Evolutionary conservation across 1,140 invertebrate species (phyloP).

Genomic region (Drosophila ambigua): DNA sequence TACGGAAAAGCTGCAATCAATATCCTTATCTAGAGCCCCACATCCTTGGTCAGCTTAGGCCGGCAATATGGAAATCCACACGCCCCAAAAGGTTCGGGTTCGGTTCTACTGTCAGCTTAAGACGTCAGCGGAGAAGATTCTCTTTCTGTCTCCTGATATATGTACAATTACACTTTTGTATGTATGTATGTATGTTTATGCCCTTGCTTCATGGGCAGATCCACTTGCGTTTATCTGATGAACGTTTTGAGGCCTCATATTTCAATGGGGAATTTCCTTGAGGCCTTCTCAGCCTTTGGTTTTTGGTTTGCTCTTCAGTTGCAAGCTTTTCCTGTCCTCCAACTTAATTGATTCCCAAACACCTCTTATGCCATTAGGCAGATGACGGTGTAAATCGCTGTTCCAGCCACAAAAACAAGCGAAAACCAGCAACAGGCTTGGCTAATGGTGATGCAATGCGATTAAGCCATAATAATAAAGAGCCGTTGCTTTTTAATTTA

Average conservation of each 20-base stretch:
- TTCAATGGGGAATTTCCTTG: constrained; percentile 44
- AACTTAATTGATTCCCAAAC: constrained; percentile 74
- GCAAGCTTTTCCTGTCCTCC: constrained; percentile 34
- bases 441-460: constrained; percentile 61
- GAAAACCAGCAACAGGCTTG: constrained; percentile 27
- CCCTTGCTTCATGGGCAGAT: constrained; percentile 29
- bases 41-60: constrained; percentile 28
- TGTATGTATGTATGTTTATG: not conserved
- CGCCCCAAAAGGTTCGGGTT: not conserved
- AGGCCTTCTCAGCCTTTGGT: constrained; percentile 29
- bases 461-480: constrained; percentile 81
- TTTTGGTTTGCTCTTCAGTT: constrained; percentile 39
- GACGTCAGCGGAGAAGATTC: constrained; percentile 4
- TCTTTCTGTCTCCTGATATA: not conserved
- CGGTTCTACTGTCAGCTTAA: constrained; percentile 55
- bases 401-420: constrained; percentile 46
- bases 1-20: constrained; percentile 7
- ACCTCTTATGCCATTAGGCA: constrained; percentile 64
- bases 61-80: too few relatives aligned
- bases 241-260: constrained; percentile 47
- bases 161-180: not conserved
- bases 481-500: constrained; percentile 76
- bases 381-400: constrained; percentile 75
- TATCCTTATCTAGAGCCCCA: constrained; percentile 25
- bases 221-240: constrained; percentile 62